phyloP scores from a whole-genome alignment of 2,113 vertebrate species.

The Nestor notabilis region DNA sequence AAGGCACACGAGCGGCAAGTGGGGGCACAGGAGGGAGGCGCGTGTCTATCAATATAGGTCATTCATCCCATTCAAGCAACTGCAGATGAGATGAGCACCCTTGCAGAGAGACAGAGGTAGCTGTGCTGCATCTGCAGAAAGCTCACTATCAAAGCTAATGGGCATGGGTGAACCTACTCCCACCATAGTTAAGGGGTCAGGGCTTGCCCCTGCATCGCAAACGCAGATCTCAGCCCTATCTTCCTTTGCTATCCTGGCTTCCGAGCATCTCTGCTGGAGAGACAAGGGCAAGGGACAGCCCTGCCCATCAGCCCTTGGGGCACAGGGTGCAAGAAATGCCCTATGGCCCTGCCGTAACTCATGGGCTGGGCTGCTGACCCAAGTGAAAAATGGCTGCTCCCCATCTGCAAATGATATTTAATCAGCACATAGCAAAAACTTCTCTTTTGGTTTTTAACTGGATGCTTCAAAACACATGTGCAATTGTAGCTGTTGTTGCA shows the following conservation, averaged over 20 bases:
- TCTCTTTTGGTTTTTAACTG: background rate
- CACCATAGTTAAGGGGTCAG: rapidly evolving
- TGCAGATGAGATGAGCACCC: background rate
- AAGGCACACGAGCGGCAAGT: background rate
- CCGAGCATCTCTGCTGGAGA: rapidly evolving
- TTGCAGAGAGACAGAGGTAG: background rate
- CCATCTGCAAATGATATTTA: background rate
- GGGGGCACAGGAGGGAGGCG: background rate
- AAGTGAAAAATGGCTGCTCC: background rate
- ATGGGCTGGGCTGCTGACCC: background rate
- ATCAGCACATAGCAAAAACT: background rate
- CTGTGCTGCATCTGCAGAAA: background rate
- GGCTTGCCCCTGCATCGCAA: background rate
- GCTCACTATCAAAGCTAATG: rapidly evolving
- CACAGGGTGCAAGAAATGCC: background rate
- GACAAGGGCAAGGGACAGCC: background rate
- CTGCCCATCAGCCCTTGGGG: background rate
- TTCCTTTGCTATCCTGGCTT: rapidly evolving
- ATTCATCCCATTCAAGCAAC: background rate
- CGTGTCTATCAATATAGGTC: background rate
- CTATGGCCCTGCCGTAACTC: rapidly evolving
- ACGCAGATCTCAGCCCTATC: background rate
- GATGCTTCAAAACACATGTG: background rate
- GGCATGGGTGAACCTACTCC: rapidly evolving
- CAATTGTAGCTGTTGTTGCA: background rate